These are phyloP conservation scores for Drosophila neotestacea DNA, from an alignment of 2,888 invertebrate genomes.

Conservation along the genomic window DNA sequence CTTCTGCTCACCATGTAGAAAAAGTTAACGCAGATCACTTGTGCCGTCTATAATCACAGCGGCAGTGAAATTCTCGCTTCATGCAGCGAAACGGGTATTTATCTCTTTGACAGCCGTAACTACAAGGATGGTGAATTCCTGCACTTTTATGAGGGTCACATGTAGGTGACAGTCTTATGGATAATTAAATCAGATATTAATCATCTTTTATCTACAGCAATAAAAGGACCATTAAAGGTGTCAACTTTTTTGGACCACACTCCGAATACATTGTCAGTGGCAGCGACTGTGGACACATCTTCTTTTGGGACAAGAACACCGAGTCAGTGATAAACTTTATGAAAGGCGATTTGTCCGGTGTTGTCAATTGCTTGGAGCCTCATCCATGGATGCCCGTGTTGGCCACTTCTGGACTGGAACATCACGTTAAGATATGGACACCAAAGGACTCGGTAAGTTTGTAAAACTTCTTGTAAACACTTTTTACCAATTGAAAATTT, in stretches of 20 bases:
- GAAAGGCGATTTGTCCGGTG: slow-evolving; percentile 92
- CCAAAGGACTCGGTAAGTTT: slow-evolving; percentile 86
- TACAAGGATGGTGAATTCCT: slow-evolving; percentile 85
- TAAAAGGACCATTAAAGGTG: slow-evolving; percentile 93
- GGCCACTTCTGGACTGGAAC: slow-evolving; percentile 95
- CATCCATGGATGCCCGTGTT: slow-evolving; percentile 95
- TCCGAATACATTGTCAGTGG: slow-evolving; percentile 97
- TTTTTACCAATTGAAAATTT: background rate
- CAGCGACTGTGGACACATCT: slow-evolving; percentile 95
- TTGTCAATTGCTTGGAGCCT: slow-evolving; percentile 95
- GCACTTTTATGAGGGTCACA: slow-evolving; percentile 89
- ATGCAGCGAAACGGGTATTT: slow-evolving; percentile 97
- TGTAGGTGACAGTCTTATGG: slow-evolving; percentile 63
- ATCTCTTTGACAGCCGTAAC: slow-evolving; percentile 90
- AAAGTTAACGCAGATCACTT: slow-evolving; percentile 89
- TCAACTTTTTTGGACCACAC: slow-evolving; percentile 96
- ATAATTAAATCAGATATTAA: background rate
- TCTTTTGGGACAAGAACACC: slow-evolving; percentile 95
- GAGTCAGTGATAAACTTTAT: slow-evolving; percentile 96
- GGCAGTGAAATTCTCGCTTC: slow-evolving; percentile 96
- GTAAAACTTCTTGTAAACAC: too few species aligned
- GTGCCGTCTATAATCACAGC: slow-evolving; percentile 95
- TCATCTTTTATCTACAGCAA: slow-evolving; percentile 85
- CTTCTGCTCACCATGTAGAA: slow-evolving; percentile 44
- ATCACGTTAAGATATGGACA: slow-evolving; percentile 96